Evolutionary conservation across 2,797 vertebrate species (phyloP), one percentile per base, ranked within the genome.

Genomic region (Lagodon rhomboides): DNA sequence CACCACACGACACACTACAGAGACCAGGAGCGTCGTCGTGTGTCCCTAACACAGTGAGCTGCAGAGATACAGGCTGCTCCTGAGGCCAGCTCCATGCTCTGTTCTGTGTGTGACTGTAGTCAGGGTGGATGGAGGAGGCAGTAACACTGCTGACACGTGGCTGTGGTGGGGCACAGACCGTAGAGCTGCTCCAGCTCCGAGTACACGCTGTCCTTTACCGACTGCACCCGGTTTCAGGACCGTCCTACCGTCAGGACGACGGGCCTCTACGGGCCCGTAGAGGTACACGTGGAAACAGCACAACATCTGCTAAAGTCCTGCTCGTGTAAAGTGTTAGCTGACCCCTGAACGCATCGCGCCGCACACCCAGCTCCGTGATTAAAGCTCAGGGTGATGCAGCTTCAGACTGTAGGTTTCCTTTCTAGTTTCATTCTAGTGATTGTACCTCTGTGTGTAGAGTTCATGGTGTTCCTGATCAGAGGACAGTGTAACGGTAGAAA

Each of bases 161-260:
- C 80, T 51, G n/a, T 46, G 59, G 27, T 8, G 3, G 3, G 22
- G 18, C 10, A 0, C 9, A 20, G 46, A 38, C 22, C 49, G 0
- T 43, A 63, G 47, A 20, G 10, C 23, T 66, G 47, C 22, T 18
- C 3, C 7, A 43, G n/a, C 18, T 59, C 27, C 12, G 50, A 64
- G 83, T 30, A 87, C 85, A 82, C 65, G 3, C 0, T 79, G 84
- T 82, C 50, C 86, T 76, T 22, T 25, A 44, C 5, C 5, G 17
- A 1, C 75, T 0, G 34, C 54, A 46, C 30, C 30, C 8, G 16
- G 20, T 38, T 53, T 41, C 4, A 9, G 8, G 23, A 30, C 1
- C 13, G 12, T 3, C 18, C 6, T 3, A 44, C 46, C 56, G 16
- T 34, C n/a, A 20, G 0, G 16, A 13, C 50, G 3, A 10, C 10